A percentile compares a stretch with the other conserved stretches of the same genome.
phyloP scores from a whole-genome alignment of 2,888 invertebrate genomes.

The Artemia sinica region DNA sequence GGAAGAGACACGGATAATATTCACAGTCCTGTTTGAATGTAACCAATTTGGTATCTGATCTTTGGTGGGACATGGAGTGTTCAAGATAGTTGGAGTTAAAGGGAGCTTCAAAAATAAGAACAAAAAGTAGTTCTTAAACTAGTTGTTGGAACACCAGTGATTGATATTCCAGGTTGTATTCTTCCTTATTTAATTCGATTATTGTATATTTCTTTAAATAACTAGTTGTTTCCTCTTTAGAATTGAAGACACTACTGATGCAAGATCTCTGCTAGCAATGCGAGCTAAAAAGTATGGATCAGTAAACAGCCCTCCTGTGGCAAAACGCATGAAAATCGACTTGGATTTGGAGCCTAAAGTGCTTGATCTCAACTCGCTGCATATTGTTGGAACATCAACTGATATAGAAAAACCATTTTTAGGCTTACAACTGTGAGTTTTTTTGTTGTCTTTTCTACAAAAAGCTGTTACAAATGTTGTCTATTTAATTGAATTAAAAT shows the following conservation, averaged over 20 bases:
- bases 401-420: constrained; percentile 91
- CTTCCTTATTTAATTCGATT: too few relatives aligned
- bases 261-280: constrained; percentile 22
- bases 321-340: constrained; percentile 19
- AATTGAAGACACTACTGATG: constrained; percentile 20
- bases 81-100: too few relatives aligned
- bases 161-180: too few relatives aligned
- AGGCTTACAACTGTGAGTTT: constrained; percentile 55
- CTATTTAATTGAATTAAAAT: too few relatives aligned
- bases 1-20: too few relatives aligned
- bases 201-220: background rate
- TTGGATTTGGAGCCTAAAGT: constrained; percentile 30
- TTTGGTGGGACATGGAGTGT: too few relatives aligned
- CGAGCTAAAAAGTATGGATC: constrained; percentile 22
- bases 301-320: constrained; percentile 3
- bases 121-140: too few relatives aligned
- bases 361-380: constrained; percentile 66
- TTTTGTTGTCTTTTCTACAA: constrained; percentile 6
- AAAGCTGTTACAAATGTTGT: background rate
- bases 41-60: too few relatives aligned
- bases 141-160: too few relatives aligned
- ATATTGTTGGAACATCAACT: constrained; percentile 82
- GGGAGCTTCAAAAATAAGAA: too few relatives aligned
- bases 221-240: constrained; percentile 13
- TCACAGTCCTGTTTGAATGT: too few relatives aligned